Conservation (phyloP, 2,888 invertebrate genomes). For the Calameuta filiformis region DNA sequence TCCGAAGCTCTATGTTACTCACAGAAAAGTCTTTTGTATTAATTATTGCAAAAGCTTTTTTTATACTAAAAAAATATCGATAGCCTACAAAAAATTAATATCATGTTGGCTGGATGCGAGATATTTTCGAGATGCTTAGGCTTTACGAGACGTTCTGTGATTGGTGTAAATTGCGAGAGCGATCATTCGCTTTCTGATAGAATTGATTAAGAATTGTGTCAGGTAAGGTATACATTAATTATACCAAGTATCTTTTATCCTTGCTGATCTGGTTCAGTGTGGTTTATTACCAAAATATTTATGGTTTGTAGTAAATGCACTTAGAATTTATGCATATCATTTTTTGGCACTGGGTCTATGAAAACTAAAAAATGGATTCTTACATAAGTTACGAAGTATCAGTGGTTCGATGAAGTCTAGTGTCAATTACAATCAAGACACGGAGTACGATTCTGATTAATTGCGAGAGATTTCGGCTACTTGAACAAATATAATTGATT, state of each 20-base stretch:
- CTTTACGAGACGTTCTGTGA: constrained; percentile 10
- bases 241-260: no score
- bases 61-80: no score
- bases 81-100: constrained; percentile 8
- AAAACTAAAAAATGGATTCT: constrained; percentile 9
- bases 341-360: not conserved
- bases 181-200: constrained; percentile 12
- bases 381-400: not conserved
- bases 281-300: no score
- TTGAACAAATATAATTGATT: no score
- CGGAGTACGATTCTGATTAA: not conserved
- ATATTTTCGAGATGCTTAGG: constrained; percentile 15
- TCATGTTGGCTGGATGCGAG: constrained; percentile 21
- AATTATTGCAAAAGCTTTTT: no score
- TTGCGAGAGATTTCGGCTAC: no score
- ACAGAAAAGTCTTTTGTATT: no score
- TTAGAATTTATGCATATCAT: no score
- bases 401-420: not conserved
- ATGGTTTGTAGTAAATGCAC: no score
- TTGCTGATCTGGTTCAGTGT: no score
- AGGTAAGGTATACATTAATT: not conserved
- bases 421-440: constrained; percentile 6
- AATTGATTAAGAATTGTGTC: constrained; percentile 18
- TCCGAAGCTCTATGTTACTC: no score
- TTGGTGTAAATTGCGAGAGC: constrained; percentile 13